Percentiles rank a stretch among this genome's conserved stretches.
Evolutionary conservation across 2,113 vertebrate species (phyloP).

Genomic region (Falcunculus frontatus): DNA sequence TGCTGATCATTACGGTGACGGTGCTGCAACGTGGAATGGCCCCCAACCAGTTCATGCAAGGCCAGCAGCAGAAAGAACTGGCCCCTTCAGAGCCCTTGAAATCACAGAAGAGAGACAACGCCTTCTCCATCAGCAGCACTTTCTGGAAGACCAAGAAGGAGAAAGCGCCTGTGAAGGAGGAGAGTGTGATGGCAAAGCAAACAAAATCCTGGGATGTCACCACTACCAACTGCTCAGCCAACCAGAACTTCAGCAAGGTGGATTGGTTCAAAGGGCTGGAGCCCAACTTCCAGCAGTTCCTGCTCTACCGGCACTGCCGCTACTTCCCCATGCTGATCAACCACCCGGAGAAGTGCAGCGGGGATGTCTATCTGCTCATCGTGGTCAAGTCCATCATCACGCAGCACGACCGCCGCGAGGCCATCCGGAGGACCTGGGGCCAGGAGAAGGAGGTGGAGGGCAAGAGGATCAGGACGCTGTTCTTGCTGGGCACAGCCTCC

Average conservation of each 20-base stretch:
- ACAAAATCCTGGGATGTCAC: constrained; percentile 80
- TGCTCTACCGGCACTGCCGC: constrained; percentile 90
- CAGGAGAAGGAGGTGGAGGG: constrained; percentile 76
- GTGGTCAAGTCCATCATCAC: constrained; percentile 93
- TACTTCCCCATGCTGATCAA: constrained; percentile 92
- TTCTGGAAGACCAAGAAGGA: constrained; percentile 82
- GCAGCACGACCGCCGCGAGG: constrained; percentile 88
- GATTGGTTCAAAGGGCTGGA: constrained; percentile 85
- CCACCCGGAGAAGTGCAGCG: constrained; percentile 86
- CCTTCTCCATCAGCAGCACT: not conserved
- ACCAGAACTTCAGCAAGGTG: constrained; percentile 79
- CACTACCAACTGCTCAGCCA: constrained; percentile 84
- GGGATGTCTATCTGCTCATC: constrained; percentile 81
- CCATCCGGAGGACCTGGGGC: constrained; percentile 94
- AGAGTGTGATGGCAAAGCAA: not conserved
- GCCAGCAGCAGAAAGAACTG: constrained; percentile 55
- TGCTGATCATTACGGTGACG: constrained; percentile 77
- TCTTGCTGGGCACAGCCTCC: constrained; percentile 85
- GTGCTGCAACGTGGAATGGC: constrained; percentile 80
- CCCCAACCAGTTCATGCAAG: constrained; percentile 72
- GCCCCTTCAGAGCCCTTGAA: not conserved
- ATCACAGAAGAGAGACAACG: constrained; percentile 8
- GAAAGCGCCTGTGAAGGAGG: not conserved
- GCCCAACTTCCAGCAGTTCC: constrained; percentile 86
- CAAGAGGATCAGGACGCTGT: constrained; percentile 80